A percentile compares a stretch with the other conserved stretches of the same genome.
Evolutionary conservation across 1,140 invertebrate species (phyloP).

Genomic region (Drosophila bifasciata): DNA sequence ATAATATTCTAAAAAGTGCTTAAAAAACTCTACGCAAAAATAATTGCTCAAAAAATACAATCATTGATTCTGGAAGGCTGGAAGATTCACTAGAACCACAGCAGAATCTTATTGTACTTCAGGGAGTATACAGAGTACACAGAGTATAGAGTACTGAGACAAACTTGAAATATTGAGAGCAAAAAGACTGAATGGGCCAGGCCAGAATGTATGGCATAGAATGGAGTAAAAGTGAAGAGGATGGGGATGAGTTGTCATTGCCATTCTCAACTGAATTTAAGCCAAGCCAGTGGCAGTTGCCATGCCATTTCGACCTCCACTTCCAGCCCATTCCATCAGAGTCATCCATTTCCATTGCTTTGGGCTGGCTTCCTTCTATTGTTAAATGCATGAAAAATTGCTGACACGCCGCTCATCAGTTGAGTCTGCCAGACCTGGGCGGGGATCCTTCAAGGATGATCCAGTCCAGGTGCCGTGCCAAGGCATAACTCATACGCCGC

Average conservation of each 20-base stretch:
- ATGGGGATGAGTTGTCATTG: slow-evolving; percentile 26
- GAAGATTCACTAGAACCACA: no score
- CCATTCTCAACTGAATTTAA: slow-evolving; percentile 14
- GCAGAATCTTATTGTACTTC: no score
- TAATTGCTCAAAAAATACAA: no score
- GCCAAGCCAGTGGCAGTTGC: no score
- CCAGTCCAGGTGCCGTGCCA: slow-evolving; percentile 31
- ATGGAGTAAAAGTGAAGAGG: slow-evolving; percentile 30
- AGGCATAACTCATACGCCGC: slow-evolving; percentile 71
- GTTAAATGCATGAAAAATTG: slow-evolving; percentile 81
- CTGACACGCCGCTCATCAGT: slow-evolving; percentile 54
- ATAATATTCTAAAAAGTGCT: no score
- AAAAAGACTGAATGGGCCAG: no score
- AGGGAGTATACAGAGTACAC: no score
- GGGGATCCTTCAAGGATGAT: slow-evolving; percentile 18
- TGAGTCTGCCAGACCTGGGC: not conserved
- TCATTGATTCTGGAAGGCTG: no score
- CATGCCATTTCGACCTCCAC: not conserved
- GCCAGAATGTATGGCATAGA: no score
- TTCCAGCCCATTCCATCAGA: not conserved
- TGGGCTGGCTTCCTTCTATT: slow-evolving; percentile 48
- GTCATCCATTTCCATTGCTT: slow-evolving; percentile 14
- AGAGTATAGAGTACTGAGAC: no score
- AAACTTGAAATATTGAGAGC: no score
- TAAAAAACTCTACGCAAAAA: no score